Evolutionary conservation across 2,797 vertebrate species (phyloP).

Genomic region (Sebastes itinus): DNA sequence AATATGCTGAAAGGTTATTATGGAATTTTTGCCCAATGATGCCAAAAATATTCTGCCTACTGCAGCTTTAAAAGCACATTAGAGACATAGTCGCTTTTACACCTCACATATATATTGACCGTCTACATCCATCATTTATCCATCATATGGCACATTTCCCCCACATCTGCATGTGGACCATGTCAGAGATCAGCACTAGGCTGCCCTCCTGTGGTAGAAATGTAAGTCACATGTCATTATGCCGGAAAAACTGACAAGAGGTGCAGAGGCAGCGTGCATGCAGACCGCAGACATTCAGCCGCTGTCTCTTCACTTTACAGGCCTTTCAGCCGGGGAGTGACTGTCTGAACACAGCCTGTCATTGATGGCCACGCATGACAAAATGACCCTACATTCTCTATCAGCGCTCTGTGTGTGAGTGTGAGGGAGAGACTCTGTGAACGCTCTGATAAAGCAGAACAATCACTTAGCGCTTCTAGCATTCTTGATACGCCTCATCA

Average conservation of each 20-base stretch:
- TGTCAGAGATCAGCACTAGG: conserved; percentile 10
- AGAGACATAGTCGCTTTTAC: not conserved
- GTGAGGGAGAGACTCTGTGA: not conserved
- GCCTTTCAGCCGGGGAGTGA: conserved; percentile 16
- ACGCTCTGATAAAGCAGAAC: conserved; percentile 26
- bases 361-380: conserved; percentile 20
- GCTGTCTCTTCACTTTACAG: conserved; percentile 52
- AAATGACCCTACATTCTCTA: conserved; percentile 9
- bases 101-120: not conserved
- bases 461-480: conserved; percentile 5
- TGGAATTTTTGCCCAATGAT: too few species aligned
- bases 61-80: not conserved
- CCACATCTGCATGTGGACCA: not conserved
- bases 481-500: conserved; percentile 12
- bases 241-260: conserved; percentile 40
- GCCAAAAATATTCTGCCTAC: not conserved
- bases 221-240: conserved; percentile 2
- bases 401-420: not conserved
- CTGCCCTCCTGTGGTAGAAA: conserved; percentile 71
- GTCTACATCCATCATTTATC: not conserved
- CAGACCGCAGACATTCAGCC: conserved; percentile 51
- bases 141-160: not conserved
- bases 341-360: conserved; percentile 36
- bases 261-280: conserved; percentile 19
- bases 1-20: too few species aligned